Base-by-base conservation (phyloP, 53 echinoderm and acorn worm genomes). In the Hippasteria phrygiana region DNA sequence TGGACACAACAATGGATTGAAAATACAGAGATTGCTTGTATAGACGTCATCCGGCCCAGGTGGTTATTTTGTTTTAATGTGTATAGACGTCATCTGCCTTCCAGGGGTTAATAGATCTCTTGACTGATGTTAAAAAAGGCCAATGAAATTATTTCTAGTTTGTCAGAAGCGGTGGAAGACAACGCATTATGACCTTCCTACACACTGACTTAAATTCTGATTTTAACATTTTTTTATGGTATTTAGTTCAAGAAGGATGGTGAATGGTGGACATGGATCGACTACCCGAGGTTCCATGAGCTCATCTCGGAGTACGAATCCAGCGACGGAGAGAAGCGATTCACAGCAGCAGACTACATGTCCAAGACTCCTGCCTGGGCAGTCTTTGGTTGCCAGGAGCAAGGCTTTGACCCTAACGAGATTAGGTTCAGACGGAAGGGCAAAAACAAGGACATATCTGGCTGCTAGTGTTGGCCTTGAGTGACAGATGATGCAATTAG, bases 181-280 rank as follows among this genome's bases (percentile, higher is more conserved):
- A n/a, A n/a, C n/a, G n/a, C n/a, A n/a, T n/a, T n/a, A n/a, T n/a
- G n/a, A 16, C 14, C 3, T 20, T 2, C 0, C 54, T 20, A 0
- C 13, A 54, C 0, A 24, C 59, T 3, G 8, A 59, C 59, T 0
- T 59, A 26, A 59, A 24, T 26, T n/a, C n/a, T n/a, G n/a, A 17
- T 45, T 11, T 4, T 75, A 0, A 17, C 36, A 39, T 14, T 80
- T 45, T 73, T 62, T 69, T 14, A 5, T 59, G n/a, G 26, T 59
- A 17, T n/a, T 70, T 76, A 97, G 97, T 97, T 97, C 88, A 95
- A 95, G 77, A 83, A 84, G 50, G 93, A 97, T 46, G 93, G 90
- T 4, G 80, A 74, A 62, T 97, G 97, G 97, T 90, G 90, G 88
- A 97, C 97, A 4, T 97, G 97, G 97, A 97, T 97, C 65, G 93